Conservation (phyloP, 2,888 invertebrate genomes). For the Lepidonotus clava region DNA sequence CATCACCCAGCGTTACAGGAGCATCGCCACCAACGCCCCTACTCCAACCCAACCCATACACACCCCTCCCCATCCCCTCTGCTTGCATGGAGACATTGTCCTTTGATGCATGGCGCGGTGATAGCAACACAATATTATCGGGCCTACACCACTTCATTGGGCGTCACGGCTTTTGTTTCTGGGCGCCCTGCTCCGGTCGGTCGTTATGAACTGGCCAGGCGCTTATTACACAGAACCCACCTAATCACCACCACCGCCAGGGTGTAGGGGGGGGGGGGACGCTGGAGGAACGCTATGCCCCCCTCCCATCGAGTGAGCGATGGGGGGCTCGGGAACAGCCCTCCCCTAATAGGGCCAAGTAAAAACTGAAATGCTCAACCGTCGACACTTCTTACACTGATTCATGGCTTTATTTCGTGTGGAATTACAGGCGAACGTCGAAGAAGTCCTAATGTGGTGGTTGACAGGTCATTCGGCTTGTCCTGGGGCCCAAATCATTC, state of each 20-base stretch:
- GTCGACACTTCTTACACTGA: conserved; percentile 26
- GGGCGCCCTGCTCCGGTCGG: neutral
- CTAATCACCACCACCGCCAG: neutral
- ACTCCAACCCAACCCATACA: neutral
- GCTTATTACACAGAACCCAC: neutral
- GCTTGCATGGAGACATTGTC: neutral
- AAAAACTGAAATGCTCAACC: conserved; percentile 28
- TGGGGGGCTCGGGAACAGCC: neutral
- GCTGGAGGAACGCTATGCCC: too few relatives aligned
- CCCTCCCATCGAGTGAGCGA: neutral
- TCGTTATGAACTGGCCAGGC: neutral
- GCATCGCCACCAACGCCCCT: neutral
- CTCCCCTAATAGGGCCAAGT: conserved; percentile 35
- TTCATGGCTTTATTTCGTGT: conserved; percentile 25
- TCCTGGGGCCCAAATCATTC: neutral
- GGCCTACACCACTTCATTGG: neutral
- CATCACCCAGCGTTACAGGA: too few relatives aligned
- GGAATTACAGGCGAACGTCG: neutral
- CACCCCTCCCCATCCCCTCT: neutral
- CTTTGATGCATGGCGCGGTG: neutral
- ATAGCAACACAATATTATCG: neutral
- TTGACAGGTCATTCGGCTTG: conserved; percentile 31
- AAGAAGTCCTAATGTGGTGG: conserved; percentile 9
- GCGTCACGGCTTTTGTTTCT: neutral
- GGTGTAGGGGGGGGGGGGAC: too few relatives aligned